Conservation (phyloP, 2,113 vertebrate genomes). For the Sclerurus mexicanus region DNA sequence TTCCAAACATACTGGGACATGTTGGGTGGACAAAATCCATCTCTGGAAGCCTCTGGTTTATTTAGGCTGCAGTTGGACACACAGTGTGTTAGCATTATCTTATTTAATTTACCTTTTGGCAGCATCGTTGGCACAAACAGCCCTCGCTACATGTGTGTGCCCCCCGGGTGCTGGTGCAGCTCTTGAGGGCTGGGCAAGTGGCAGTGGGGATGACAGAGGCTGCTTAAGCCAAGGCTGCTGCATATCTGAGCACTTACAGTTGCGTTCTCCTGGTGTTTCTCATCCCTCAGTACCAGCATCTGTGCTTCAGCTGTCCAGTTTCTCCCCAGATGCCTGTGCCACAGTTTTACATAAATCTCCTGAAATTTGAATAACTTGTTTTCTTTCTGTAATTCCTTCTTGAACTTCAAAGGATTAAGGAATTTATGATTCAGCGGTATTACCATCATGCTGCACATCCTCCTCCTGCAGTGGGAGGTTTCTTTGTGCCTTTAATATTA, state of each 20-base stretch:
- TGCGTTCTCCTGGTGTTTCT: neutral
- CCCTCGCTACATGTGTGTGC: neutral
- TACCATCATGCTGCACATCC: neutral
- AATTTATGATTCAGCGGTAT: slow-evolving; percentile 44
- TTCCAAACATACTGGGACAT: neutral
- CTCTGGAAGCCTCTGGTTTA: neutral
- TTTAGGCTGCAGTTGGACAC: neutral
- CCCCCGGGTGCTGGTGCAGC: neutral
- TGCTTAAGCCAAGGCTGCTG: neutral
- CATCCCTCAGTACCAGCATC: accelerated
- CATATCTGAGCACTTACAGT: neutral
- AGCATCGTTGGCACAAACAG: neutral
- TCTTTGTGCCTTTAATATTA: neutral
- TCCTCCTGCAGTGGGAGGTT: neutral
- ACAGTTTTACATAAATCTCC: neutral
- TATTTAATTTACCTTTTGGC: neutral
- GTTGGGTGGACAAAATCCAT: neutral
- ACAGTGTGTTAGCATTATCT: neutral
- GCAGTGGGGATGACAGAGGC: neutral
- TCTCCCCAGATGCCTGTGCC: neutral
- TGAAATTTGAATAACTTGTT: neutral
- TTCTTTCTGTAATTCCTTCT: neutral
- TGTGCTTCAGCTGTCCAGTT: neutral
- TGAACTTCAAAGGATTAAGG: neutral
- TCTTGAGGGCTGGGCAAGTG: neutral